Evolutionary conservation across 2,888 invertebrate species (phyloP), one percentile per base, ranked within the genome.

Genomic region (Thyatira batis): DNA sequence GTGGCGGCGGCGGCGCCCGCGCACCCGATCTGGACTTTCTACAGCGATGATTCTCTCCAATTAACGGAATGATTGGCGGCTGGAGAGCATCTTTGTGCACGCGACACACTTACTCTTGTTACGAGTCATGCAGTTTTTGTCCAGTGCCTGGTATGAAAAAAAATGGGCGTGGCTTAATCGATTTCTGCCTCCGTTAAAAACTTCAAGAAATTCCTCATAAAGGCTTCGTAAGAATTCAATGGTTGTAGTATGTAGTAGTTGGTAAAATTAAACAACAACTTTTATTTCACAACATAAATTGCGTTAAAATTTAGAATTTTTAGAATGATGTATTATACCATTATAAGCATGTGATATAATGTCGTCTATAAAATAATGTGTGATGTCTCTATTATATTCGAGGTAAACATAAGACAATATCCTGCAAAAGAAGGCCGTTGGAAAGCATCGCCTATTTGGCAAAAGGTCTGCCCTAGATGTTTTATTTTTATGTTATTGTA

Each of bases 41-140:
- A 88, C 85, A 72, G 69, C 78, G 78, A 89, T 90, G 87, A 87
- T 92, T 88, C 89, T 88, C 89, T 92, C 91, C 91, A 89, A 92
- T 92, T 89, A 90, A 82, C 89, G 84, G 89, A 90, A 89, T 90
- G 89, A 91, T 90, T 91, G 89, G 79, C 81, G 79, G 78, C 67
- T 75, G 72, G 73, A 75, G 76, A 80, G 72, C 82, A 85, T 85
- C 86, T 84, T 77, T 73, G 77, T 68, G 76, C 89, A 88, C 87
- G 85, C 87, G 87, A 87, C 86, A 85, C 85, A 87, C 85, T 89
- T 85, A 76, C 81, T 88, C 82, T 85, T 82, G 79, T 82, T 85
- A 82, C 79, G 54, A 72, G 63, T 78, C 74, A 73, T 67, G 67
- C 62, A 63, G 66, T 69, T 73, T 63, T 67, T 52, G 50, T 53